Percentiles rank a stretch among this genome's conserved stretches.
phyloP scores from a whole-genome alignment of 2,113 vertebrate species.

The Xiphias gladius region DNA sequence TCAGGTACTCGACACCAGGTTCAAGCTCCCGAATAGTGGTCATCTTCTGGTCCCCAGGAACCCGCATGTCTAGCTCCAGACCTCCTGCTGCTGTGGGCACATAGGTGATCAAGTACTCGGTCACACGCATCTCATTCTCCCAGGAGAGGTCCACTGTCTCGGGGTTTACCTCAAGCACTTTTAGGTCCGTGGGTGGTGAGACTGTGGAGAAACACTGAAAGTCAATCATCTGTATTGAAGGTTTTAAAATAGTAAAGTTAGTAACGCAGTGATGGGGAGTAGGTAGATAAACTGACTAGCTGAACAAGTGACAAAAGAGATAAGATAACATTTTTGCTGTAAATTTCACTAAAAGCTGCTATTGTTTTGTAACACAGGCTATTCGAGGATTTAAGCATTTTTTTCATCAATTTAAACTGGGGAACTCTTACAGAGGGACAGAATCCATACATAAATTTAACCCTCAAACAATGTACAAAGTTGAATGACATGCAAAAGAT shows the following conservation, averaged over 20 bases:
- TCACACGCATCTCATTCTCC: conserved; percentile 94
- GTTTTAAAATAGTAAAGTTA: neutral
- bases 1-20: conserved; percentile 95
- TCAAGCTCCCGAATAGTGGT: conserved; percentile 93
- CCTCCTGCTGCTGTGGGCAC: conserved; percentile 90
- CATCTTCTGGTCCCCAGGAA: conserved; percentile 90
- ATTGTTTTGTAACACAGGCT: too few species aligned
- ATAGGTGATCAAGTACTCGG: conserved; percentile 91
- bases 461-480: neutral
- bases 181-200: conserved; percentile 92
- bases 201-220: conserved; percentile 82
- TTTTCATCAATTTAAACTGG: too few species aligned
- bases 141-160: conserved; percentile 94
- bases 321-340: neutral
- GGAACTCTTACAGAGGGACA: too few species aligned
- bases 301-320: neutral
- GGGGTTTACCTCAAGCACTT: conserved; percentile 89
- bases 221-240: neutral
- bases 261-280: neutral
- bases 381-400: too few species aligned
- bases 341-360: neutral
- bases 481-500: neutral
- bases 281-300: neutral
- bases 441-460: too few species aligned
- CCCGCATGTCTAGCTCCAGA: conserved; percentile 91